These are phyloP conservation scores for Crenuchus spilurus DNA, from an alignment of 2,797 vertebrate genomes.

Conservation along the genomic window DNA sequence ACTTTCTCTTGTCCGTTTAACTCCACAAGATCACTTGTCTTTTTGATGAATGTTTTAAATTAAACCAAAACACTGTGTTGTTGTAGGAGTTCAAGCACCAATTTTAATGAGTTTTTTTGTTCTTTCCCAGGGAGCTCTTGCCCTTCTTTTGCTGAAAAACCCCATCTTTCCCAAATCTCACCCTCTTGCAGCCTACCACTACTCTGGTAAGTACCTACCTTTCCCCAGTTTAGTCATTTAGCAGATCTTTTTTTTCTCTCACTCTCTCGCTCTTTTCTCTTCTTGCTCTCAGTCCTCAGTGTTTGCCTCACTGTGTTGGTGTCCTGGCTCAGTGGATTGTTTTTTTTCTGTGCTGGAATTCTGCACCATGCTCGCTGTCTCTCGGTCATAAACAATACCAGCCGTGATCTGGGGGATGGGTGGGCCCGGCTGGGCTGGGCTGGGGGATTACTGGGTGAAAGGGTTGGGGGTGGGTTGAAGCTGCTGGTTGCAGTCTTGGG, in stretches of 20 bases:
- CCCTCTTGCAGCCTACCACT: conserved; percentile 89
- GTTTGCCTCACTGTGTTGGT: background rate
- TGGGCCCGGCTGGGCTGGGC: conserved; percentile 33
- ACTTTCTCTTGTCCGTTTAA: conserved; percentile 12
- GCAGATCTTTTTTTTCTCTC: background rate
- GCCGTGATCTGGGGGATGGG: conserved; percentile 61
- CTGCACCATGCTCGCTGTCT: conserved; percentile 13
- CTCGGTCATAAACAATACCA: conserved; percentile 60
- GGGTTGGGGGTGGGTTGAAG: conserved; percentile 58
- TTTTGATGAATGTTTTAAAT: background rate
- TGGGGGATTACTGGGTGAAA: conserved; percentile 61
- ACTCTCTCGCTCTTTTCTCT: background rate
- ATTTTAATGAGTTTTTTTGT: conserved; percentile 26
- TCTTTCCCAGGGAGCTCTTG: conserved; percentile 83
- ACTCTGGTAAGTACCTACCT: conserved; percentile 83
- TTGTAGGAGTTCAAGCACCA: background rate
- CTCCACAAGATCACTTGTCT: background rate
- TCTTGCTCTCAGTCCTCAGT: background rate
- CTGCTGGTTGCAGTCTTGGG: conserved; percentile 49
- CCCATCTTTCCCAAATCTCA: conserved; percentile 81
- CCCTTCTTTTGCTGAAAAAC: conserved; percentile 85
- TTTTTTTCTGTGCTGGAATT: conserved; percentile 21
- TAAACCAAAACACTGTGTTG: background rate
- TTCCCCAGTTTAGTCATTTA: background rate
- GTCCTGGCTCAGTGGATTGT: background rate